Conservation (phyloP, 2,888 invertebrate genomes). For the Frankliniella fusca region DNA sequence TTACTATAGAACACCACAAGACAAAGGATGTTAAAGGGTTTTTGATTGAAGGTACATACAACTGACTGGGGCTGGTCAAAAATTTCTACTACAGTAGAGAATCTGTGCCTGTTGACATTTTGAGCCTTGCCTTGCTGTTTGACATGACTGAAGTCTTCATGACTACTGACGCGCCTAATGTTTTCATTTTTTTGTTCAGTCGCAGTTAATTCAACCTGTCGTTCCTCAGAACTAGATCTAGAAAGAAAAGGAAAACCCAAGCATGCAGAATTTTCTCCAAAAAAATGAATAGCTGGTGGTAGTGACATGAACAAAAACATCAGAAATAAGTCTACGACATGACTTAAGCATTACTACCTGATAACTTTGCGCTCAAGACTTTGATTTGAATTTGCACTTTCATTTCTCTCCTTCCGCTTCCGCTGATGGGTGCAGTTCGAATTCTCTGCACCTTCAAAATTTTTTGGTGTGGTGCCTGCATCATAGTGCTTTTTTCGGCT, state of each 20-base stretch:
- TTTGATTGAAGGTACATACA: background rate
- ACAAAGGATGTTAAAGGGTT: background rate
- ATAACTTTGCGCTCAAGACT: background rate
- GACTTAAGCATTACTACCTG: background rate
- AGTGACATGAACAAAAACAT: background rate
- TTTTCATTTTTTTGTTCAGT: conserved; percentile 40
- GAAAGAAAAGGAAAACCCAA: background rate
- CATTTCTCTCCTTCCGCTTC: conserved; percentile 14
- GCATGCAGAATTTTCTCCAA: background rate
- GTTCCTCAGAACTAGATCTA: conserved; percentile 39
- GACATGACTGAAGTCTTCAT: conserved; percentile 54
- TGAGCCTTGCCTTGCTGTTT: conserved; percentile 28
- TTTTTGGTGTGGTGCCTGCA: background rate
- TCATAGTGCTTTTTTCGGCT: background rate
- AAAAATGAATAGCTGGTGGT: background rate
- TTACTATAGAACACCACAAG: background rate
- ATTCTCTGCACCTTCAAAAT: conserved; percentile 4
- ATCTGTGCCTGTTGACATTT: conserved; percentile 43
- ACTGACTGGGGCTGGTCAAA: conserved; percentile 28
- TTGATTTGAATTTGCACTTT: conserved; percentile 13
- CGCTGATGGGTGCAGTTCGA: background rate
- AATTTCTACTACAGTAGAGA: conserved; percentile 36
- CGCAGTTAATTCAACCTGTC: conserved; percentile 32
- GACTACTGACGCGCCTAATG: conserved; percentile 60
- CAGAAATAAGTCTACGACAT: background rate